phyloP scores from a whole-genome alignment of 2,113 vertebrate genomes.

The Dasyurus viverrinus region DNA sequence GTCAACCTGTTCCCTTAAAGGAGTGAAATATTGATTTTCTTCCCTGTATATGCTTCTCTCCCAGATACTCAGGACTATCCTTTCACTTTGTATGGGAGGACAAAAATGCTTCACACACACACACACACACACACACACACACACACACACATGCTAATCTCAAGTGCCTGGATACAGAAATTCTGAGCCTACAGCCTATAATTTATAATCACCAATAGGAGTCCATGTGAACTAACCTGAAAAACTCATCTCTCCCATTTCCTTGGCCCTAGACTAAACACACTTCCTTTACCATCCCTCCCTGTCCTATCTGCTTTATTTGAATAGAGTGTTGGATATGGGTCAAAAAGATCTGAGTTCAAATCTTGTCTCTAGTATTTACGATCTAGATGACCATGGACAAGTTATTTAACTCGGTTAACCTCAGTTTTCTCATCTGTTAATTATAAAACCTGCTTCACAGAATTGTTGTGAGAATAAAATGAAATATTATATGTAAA shows the following conservation, averaged over 20 bases:
- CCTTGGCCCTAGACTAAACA: neutral
- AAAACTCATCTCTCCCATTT: neutral
- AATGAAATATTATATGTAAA: neutral
- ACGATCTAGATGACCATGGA: too few relatives aligned
- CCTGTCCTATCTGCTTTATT: neutral
- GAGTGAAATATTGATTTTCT: neutral
- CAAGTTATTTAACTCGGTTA: neutral
- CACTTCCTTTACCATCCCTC: neutral
- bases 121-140: too few relatives aligned
- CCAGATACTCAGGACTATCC: neutral
- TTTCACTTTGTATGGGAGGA: neutral
- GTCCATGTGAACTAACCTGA: neutral
- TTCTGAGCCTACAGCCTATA: neutral
- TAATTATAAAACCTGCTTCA: neutral
- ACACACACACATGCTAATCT: neutral
- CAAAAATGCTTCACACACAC: neutral
- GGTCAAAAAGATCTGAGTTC: neutral
- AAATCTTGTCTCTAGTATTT: neutral
- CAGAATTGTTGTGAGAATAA: neutral
- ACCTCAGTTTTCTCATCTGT: slow-evolving; percentile 20
- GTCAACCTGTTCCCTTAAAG: neutral
- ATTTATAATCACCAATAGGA: too few relatives aligned
- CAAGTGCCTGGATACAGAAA: neutral
- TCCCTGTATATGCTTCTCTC: neutral
- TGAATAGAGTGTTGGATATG: neutral